Percentiles rank a stretch among this genome's conserved stretches.
Conservation (phyloP, 2,888 invertebrate species). For the Nasonia oneida region DNA sequence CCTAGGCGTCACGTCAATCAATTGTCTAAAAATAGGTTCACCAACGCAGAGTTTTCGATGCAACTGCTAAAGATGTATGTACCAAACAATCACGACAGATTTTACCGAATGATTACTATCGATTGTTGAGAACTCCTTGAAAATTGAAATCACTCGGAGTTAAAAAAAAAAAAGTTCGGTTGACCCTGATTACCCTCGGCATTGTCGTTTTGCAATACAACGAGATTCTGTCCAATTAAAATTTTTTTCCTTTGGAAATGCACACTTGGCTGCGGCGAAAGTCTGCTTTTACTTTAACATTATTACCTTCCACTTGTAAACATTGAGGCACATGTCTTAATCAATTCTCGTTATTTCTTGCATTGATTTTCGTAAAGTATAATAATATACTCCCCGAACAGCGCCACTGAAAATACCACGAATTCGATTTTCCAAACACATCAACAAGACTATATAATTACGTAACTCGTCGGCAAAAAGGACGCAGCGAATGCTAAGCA, state of each 20-base stretch:
- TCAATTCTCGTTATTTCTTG: too few species aligned
- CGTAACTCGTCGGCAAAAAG: not conserved
- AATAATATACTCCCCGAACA: too few species aligned
- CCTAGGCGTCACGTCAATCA: not conserved
- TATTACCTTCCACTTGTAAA: not conserved
- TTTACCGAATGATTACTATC: not conserved
- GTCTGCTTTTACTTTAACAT: slow-evolving; percentile 2
- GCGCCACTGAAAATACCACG: too few species aligned
- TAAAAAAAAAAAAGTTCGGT: not conserved
- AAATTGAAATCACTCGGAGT: not conserved
- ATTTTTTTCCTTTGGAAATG: not conserved
- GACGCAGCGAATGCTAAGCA: not conserved
- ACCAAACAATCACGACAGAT: not conserved
- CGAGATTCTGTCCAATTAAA: not conserved
- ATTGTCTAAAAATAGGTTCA: not conserved
- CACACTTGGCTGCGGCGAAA: not conserved
- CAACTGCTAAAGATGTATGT: not conserved
- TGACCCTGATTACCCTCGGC: not conserved
- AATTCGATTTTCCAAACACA: too few species aligned
- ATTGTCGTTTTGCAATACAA: not conserved
- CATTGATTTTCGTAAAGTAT: too few species aligned
- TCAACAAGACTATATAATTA: not conserved
- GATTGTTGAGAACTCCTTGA: not conserved
- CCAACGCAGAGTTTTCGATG: not conserved
- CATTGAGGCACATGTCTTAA: not conserved